These are phyloP conservation scores for Albula goreensis DNA, from an alignment of 2,113 vertebrate genomes.

Conservation along the genomic window DNA sequence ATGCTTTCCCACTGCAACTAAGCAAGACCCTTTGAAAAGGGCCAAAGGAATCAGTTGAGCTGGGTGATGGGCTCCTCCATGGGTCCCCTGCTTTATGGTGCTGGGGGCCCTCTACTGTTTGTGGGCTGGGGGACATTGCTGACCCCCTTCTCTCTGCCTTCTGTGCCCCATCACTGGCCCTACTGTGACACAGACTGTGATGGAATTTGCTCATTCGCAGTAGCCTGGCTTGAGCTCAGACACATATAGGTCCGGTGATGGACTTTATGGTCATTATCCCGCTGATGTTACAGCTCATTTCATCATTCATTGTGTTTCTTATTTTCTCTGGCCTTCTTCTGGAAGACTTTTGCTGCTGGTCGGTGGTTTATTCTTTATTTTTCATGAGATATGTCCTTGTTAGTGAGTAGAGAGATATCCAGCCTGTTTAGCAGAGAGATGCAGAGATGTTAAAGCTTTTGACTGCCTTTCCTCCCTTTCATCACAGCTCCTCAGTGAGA, in stretches of 20 bases:
- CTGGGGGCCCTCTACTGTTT: neutral
- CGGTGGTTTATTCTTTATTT: neutral
- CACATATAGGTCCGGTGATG: too few species aligned
- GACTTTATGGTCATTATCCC: neutral
- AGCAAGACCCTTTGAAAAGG: conserved; percentile 68
- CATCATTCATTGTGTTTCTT: neutral
- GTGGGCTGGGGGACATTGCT: neutral
- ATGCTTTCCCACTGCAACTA: conserved; percentile 68
- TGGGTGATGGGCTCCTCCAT: conserved; percentile 38
- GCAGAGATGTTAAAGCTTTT: neutral
- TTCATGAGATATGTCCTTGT: neutral
- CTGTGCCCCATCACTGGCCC: neutral
- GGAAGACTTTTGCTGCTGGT: neutral
- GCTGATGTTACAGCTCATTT: neutral
- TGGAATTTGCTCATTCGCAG: neutral
- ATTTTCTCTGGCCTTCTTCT: neutral
- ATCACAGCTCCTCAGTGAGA: too few species aligned
- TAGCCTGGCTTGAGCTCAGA: neutral
- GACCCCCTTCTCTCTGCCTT: neutral
- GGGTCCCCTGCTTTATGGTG: neutral
- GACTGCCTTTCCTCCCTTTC: neutral
- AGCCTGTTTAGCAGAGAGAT: neutral
- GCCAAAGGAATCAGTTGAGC: conserved; percentile 68
- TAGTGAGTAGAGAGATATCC: neutral
- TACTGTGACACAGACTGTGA: conserved; percentile 33